Percentiles rank a stretch among this genome's conserved stretches.
Evolutionary conservation across 2,888 invertebrate species (phyloP).

Genomic region (Limnephilus marmoratus): DNA sequence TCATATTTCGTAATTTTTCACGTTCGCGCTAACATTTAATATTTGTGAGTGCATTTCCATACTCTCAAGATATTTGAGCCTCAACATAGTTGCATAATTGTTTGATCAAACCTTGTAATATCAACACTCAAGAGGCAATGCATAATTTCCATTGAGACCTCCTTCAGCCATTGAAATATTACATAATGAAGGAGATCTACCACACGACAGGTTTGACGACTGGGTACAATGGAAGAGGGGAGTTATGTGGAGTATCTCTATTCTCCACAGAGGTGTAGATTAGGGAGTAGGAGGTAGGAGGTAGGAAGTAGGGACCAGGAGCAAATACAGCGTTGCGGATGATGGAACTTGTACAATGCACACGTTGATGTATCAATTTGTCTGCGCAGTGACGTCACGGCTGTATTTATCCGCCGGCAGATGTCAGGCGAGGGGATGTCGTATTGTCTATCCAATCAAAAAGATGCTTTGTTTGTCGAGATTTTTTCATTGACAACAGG

Average conservation of each 20-base stretch:
- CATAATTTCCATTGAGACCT: neutral
- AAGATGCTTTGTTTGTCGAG: neutral
- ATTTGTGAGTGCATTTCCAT: no score
- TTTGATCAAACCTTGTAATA: neutral
- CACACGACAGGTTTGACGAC: conserved; percentile 33
- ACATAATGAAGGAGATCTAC: conserved; percentile 25
- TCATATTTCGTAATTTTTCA: no score
- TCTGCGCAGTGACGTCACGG: conserved; percentile 38
- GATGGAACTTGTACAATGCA: conserved; percentile 48
- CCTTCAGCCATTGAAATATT: conserved; percentile 1
- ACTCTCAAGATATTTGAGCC: neutral
- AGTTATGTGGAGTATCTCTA: neutral
- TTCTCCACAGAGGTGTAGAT: no score
- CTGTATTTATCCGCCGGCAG: conserved; percentile 38
- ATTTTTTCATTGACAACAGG: neutral
- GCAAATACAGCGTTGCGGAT: neutral
- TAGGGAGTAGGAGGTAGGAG: no score
- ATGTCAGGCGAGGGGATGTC: conserved; percentile 28
- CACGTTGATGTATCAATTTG: conserved; percentile 57
- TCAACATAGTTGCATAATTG: neutral
- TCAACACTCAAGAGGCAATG: neutral
- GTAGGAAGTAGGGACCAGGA: neutral
- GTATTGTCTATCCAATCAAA: neutral
- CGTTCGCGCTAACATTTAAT: no score
- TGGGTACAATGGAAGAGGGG: neutral